Evolutionary conservation across 2,888 invertebrate genomes (phyloP), one percentile per base, ranked within the genome.

Genomic region (Latrodectus hesperus): DNA sequence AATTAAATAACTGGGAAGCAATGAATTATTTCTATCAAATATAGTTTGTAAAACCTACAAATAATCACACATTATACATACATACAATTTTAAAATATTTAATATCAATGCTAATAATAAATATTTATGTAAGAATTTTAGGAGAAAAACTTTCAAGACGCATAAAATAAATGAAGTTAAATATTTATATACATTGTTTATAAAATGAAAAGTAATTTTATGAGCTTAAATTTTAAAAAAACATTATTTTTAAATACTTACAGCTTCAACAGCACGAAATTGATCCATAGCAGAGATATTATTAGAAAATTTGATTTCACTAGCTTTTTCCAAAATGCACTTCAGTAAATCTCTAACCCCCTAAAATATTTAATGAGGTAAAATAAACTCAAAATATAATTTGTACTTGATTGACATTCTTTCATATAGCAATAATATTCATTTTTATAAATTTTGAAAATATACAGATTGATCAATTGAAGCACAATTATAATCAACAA

Each of bases 1-100:
- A 90, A 99, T 96, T 91, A 99, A 96, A 92, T 99, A 99, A 9
- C 97, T 97, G 0, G 99, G 99, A 84, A 99, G 93, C 64, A 99
- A 93, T 91, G 98, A 98, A 38, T 96, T 96, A 92, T 97, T 96
- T 64, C 98, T 94, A 92, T 99, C 97, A 93, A 98, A 96, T 91
- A 99, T 97, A 91, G 96, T 96, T 90, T 96, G 95, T 89, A 98
- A 95, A 0, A 98, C 95, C 92, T 92, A 90, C 60, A 84, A 60
- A 52, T 22, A 38, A 71, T 38, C 6, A 12, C 8, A 12, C 17
- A 12, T 16, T 16, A n/a, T 64, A n/a, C 9, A n/a, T n/a, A 64
- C 12, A 64, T 16, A 64, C 8, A n/a, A n/a, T n/a, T n/a, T n/a
- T n/a, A n/a, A n/a, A n/a, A n/a, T n/a, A n/a, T n/a, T n/a, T n/a